A percentile compares a stretch with the other conserved stretches of the same genome.
These are phyloP conservation scores for Lottia gigantea DNA, from an alignment of 2,888 invertebrate genomes.

Conservation along the genomic window DNA sequence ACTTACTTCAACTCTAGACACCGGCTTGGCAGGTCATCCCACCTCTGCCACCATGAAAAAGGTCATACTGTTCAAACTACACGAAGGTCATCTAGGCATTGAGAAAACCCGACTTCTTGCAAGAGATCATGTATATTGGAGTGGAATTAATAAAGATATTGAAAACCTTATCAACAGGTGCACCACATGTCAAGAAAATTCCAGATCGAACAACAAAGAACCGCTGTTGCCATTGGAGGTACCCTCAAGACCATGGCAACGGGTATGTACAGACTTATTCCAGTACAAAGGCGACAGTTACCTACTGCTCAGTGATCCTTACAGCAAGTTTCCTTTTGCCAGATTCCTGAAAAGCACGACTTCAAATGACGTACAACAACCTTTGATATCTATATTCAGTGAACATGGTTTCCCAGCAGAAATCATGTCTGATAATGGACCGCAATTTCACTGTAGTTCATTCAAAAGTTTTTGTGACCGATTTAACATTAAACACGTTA, in stretches of 20 bases:
- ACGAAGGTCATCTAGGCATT: too few species aligned
- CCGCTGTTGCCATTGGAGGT: not conserved
- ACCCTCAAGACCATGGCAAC: not conserved
- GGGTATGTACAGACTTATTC: not conserved
- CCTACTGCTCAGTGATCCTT: not conserved
- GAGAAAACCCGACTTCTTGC: too few species aligned
- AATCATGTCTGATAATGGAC: not conserved
- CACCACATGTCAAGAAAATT: not conserved
- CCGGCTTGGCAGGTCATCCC: too few species aligned
- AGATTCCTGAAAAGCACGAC: not conserved
- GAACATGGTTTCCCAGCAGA: slow-evolving; percentile 1
- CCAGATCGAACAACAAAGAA: not conserved
- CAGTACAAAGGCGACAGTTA: not conserved
- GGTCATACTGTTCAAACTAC: too few species aligned
- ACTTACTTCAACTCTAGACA: too few species aligned
- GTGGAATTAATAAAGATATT: too few species aligned
- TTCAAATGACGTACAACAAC: not conserved
- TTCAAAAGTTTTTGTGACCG: not conserved
- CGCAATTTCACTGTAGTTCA: not conserved
- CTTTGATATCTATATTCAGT: not conserved
- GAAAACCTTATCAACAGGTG: not conserved
- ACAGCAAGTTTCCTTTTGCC: not conserved
- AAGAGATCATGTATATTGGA: too few species aligned
- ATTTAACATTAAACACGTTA: not conserved
- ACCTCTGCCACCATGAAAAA: too few species aligned